These are phyloP conservation scores for Cladopsammia gracilis DNA, from an alignment of 64 coral and sea anemone species.

Conservation along the genomic window DNA sequence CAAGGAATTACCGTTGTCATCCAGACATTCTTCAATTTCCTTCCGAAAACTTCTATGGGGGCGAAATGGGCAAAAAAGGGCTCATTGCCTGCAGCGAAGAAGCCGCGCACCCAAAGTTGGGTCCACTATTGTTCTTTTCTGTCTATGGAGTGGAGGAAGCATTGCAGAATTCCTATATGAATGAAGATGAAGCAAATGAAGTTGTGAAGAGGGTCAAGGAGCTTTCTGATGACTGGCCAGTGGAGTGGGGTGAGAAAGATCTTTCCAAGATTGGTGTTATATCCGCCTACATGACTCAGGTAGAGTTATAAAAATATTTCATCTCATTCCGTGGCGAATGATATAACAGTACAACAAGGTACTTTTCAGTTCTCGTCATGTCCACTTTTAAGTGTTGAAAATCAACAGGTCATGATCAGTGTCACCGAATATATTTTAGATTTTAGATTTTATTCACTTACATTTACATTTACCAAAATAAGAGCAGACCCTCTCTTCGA, in stretches of 20 bases:
- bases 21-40: slow-evolving; percentile 78
- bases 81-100: not conserved
- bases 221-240: slow-evolving; percentile 45
- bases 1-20: slow-evolving; percentile 85
- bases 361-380: no score
- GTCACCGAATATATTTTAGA: no score
- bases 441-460: no score
- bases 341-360: no score
- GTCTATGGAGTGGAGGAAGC: slow-evolving; percentile 35
- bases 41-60: slow-evolving; percentile 71
- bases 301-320: not conserved
- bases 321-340: no score
- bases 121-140: slow-evolving; percentile 41
- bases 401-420: no score
- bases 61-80: not conserved
- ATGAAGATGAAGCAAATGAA: slow-evolving; percentile 42
- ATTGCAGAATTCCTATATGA: slow-evolving; percentile 43
- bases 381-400: no score
- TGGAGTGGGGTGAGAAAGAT: slow-evolving; percentile 14
- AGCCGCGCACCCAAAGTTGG: slow-evolving; percentile 32
- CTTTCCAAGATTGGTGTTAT: slow-evolving; percentile 34
- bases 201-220: slow-evolving; percentile 38
- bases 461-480: no score
- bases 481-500: no score
- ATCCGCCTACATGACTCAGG: slow-evolving; percentile 53